Conservation (phyloP, 2,888 invertebrate genomes). For the Archips crataeganus region DNA sequence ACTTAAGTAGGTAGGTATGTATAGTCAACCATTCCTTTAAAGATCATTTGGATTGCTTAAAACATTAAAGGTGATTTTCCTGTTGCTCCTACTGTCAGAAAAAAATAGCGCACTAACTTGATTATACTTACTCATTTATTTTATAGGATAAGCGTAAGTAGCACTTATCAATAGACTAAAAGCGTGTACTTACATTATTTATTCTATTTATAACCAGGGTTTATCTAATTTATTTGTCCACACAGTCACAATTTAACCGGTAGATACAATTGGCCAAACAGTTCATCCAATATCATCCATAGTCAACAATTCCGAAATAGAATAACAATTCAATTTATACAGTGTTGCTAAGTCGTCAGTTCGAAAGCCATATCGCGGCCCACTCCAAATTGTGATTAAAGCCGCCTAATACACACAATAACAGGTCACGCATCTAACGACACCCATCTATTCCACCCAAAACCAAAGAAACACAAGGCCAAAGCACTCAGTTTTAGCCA, state of each 20-base stretch:
- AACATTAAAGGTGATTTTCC: too few relatives aligned
- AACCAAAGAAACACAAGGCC: slow-evolving; percentile 58
- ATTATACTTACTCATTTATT: too few relatives aligned
- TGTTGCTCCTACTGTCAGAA: too few relatives aligned
- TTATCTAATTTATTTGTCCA: slow-evolving; percentile 1
- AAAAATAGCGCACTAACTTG: too few relatives aligned
- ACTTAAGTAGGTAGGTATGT: too few relatives aligned
- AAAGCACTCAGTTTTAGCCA: slow-evolving; percentile 40
- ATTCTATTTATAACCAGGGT: neutral
- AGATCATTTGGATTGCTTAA: too few relatives aligned
- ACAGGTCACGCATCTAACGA: slow-evolving; percentile 84
- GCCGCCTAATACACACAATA: slow-evolving; percentile 85
- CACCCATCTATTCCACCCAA: slow-evolving; percentile 62
- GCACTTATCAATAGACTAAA: too few relatives aligned
- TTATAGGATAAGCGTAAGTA: too few relatives aligned
- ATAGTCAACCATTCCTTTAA: too few relatives aligned
- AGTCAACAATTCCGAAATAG: slow-evolving; percentile 43
- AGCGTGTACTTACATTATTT: neutral
- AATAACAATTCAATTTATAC: slow-evolving; percentile 69
- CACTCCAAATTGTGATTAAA: slow-evolving; percentile 86
- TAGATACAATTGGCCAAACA: neutral
- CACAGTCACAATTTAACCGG: neutral
- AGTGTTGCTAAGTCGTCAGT: slow-evolving; percentile 73
- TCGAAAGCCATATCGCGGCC: slow-evolving; percentile 81
- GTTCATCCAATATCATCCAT: slow-evolving; percentile 22